These are phyloP conservation scores for Drosophila mimetica DNA, from an alignment of 2,888 invertebrate species.

Conservation along the genomic window DNA sequence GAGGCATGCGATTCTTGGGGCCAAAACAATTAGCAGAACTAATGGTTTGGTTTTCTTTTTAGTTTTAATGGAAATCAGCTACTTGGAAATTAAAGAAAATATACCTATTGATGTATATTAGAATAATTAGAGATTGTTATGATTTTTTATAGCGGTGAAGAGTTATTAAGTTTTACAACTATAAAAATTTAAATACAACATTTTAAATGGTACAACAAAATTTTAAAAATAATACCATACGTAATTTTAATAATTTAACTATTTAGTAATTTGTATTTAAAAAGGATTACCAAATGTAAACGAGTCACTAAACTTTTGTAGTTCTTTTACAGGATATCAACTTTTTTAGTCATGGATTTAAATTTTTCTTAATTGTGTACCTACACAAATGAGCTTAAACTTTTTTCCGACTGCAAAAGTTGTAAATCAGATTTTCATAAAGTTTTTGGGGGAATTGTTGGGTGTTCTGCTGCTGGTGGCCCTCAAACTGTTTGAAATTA, in stretches of 20 bases:
- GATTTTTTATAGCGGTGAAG: too few species aligned
- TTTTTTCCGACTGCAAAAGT: constrained; percentile 28
- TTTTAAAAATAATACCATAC: too few species aligned
- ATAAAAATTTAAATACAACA: too few species aligned
- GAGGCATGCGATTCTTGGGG: constrained; percentile 8
- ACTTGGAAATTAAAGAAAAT: not conserved
- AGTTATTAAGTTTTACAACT: too few species aligned
- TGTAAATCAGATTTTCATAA: constrained; percentile 42
- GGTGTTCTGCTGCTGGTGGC: constrained; percentile 17
- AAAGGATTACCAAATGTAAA: not conserved
- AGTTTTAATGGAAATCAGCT: not conserved
- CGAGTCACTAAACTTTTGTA: not conserved
- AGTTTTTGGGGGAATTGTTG: constrained; percentile 40
- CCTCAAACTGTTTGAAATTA: constrained; percentile 32
- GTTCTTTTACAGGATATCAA: constrained; percentile 14
- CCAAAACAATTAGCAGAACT: not conserved
- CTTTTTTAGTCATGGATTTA: not conserved
- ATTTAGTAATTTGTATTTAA: too few species aligned
- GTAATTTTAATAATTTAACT: too few species aligned
- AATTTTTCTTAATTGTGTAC: constrained; percentile 13
- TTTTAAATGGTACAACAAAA: not conserved
- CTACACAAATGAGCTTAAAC: constrained; percentile 18
- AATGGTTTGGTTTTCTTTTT: not conserved
- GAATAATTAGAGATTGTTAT: too few species aligned
- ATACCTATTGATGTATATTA: too few species aligned